phyloP scores from a whole-genome alignment of 2,113 vertebrate species.

The Fukomys damarensis region DNA sequence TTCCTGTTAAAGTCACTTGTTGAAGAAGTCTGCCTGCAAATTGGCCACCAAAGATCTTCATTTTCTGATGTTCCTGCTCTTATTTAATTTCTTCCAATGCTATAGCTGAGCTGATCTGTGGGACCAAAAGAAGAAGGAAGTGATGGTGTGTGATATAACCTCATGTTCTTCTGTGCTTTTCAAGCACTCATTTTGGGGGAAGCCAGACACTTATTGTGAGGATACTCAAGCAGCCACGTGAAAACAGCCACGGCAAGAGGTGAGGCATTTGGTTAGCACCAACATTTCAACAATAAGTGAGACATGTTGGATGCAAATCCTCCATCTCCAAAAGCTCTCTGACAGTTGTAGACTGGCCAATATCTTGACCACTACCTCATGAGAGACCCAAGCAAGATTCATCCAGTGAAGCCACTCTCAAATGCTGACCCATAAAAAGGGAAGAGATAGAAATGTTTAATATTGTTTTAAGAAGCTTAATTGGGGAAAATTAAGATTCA shows the following conservation, averaged over 20 bases:
- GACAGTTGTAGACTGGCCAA: not conserved
- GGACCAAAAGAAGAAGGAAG: not conserved
- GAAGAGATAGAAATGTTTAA: not conserved
- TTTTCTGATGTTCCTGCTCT: not conserved
- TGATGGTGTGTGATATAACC: not conserved
- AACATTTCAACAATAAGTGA: not conserved
- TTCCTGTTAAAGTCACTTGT: not conserved
- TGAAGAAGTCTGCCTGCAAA: not conserved
- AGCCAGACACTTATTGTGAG: not conserved
- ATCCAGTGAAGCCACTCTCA: not conserved
- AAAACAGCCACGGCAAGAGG: not conserved
- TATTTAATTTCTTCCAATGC: too few relatives aligned
- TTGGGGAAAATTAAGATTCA: not conserved
- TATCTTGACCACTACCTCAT: not conserved
- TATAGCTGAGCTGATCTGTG: not conserved
- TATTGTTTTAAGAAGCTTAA: not conserved
- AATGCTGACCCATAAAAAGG: not conserved
- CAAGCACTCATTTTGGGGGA: not conserved
- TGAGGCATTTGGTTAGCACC: not conserved
- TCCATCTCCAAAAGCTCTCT: not conserved
- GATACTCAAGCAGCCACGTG: too few relatives aligned
- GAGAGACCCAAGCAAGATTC: not conserved
- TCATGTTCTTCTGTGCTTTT: not conserved
- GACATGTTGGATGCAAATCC: not conserved
- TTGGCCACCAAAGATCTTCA: not conserved